phyloP scores from a whole-genome alignment of 2,113 vertebrate genomes.

The Neogale vison region DNA sequence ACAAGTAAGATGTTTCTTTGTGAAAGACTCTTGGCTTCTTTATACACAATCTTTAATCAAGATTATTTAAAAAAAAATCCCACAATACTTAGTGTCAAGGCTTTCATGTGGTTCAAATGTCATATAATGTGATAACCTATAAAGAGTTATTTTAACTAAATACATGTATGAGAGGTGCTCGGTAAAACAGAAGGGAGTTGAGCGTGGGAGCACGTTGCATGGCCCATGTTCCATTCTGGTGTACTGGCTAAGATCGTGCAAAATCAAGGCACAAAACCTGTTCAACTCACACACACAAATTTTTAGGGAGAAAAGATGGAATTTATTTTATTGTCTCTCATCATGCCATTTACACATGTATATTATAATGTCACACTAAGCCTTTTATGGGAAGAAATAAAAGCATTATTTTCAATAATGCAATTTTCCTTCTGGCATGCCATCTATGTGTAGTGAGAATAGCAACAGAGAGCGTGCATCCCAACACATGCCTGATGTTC shows the following conservation, averaged over 20 bases:
- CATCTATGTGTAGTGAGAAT: neutral
- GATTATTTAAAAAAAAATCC: neutral
- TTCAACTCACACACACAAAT: neutral
- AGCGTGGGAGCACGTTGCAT: neutral
- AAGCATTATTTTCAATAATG: conserved; percentile 20
- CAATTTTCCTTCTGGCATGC: neutral
- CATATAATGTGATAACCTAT: neutral
- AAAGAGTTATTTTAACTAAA: neutral
- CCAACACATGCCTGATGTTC: neutral
- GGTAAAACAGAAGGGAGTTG: neutral
- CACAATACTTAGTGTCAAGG: neutral
- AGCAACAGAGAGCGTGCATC: neutral
- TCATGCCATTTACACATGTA: neutral
- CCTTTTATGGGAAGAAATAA: conserved; percentile 7
- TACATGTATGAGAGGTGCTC: neutral
- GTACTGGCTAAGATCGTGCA: neutral
- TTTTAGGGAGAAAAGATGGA: neutral
- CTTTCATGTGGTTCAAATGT: neutral
- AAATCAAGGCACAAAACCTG: neutral
- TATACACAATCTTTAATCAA: neutral
- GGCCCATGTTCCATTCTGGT: neutral
- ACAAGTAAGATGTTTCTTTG: neutral
- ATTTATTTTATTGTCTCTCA: neutral
- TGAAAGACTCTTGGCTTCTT: neutral
- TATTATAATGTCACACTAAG: neutral